phyloP scores from a whole-genome alignment of 2,113 vertebrate genomes.

The Morone saxatilis region DNA sequence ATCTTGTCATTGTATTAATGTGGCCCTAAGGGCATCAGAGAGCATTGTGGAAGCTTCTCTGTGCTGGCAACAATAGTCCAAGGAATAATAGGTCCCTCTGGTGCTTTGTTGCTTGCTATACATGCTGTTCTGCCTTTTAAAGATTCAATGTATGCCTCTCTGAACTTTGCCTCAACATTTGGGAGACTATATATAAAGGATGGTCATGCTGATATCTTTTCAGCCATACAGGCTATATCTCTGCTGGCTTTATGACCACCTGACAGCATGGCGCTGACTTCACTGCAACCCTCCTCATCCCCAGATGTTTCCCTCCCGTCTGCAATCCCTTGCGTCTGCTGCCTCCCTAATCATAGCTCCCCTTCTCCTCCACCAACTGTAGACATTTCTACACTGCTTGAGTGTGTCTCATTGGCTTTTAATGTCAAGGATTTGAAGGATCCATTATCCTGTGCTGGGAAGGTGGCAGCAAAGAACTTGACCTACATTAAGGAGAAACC shows the following conservation, averaged over 20 bases:
- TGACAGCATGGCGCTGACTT: conserved; percentile 4
- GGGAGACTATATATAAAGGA: conserved; percentile 4
- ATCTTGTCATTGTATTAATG: conserved; percentile 60
- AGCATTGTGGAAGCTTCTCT: conserved; percentile 24
- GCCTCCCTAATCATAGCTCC: neutral
- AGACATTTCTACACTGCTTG: neutral
- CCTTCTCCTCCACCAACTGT: neutral
- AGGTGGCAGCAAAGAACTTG: neutral
- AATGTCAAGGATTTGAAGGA: conserved; percentile 18
- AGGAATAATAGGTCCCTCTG: conserved; percentile 45
- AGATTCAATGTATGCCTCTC: conserved; percentile 6
- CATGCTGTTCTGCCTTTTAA: conserved; percentile 27
- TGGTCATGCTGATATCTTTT: conserved; percentile 1
- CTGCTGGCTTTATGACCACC: neutral
- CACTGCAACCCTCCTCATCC: neutral
- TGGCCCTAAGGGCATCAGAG: conserved; percentile 14
- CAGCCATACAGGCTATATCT: neutral
- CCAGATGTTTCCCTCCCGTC: neutral
- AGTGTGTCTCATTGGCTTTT: conserved; percentile 15
- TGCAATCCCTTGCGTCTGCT: neutral
- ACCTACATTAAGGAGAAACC: conserved; percentile 14
- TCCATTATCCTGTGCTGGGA: conserved; percentile 13
- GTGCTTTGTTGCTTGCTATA: conserved; percentile 38
- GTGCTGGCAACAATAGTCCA: conserved; percentile 36
- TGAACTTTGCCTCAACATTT: conserved; percentile 2